A percentile compares a stretch with the other conserved stretches of the same genome.
Conservation (phyloP, 2,797 vertebrate genomes). For the Notoglanidium macrostoma region DNA sequence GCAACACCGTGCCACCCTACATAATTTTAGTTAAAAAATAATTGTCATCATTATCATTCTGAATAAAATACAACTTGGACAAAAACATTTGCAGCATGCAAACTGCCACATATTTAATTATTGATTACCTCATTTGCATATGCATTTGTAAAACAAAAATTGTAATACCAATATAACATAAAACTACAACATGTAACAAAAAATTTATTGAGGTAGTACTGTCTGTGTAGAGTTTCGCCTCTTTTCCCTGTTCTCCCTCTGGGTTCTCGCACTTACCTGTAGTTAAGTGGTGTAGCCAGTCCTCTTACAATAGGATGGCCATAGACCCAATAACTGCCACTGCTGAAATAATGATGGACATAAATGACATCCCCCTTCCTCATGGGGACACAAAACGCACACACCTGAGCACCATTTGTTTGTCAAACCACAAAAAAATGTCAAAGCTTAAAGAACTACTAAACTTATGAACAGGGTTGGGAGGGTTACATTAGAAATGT, state of each 20-base stretch:
- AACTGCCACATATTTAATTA: neutral
- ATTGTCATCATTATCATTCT: neutral
- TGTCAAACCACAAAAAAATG: too few species aligned
- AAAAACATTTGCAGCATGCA: neutral
- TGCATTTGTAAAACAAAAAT: constrained; percentile 1
- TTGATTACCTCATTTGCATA: neutral
- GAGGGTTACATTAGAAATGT: too few species aligned
- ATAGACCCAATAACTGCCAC: neutral
- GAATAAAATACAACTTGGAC: neutral
- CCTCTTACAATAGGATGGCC: neutral
- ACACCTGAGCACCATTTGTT: too few species aligned
- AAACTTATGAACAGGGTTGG: too few species aligned
- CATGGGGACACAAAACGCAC: neutral
- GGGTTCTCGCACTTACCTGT: too few species aligned
- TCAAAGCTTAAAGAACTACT: too few species aligned
- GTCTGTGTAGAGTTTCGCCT: neutral
- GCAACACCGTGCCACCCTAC: too few species aligned
- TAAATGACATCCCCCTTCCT: neutral
- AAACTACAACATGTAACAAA: neutral
- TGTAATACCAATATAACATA: neutral
- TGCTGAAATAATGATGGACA: neutral
- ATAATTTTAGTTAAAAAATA: neutral
- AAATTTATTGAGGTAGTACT: neutral
- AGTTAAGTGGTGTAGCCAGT: neutral
- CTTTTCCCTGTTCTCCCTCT: neutral